A percentile compares a stretch with the other conserved stretches of the same genome.
Conservation (phyloP, 2,888 invertebrate species). For the Drosophila infuscata region DNA sequence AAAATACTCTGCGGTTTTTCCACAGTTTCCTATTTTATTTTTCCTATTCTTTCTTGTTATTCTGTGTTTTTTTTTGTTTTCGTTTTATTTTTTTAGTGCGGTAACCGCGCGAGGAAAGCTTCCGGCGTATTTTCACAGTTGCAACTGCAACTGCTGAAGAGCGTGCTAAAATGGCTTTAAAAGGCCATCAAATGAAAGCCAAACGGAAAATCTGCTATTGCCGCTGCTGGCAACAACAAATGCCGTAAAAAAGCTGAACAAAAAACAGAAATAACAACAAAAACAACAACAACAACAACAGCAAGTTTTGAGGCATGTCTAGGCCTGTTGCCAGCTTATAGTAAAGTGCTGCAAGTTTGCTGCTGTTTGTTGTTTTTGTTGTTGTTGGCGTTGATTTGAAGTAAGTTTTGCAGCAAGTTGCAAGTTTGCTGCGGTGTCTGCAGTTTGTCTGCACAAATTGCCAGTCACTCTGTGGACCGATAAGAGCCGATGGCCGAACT, state of each 20-base stretch:
- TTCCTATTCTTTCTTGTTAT: constrained; percentile 6
- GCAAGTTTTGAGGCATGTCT: constrained; percentile 36
- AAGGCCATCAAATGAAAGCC: constrained; percentile 72
- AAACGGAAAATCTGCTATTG: constrained; percentile 59
- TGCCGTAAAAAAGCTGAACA: constrained; percentile 24
- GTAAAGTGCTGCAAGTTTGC: constrained; percentile 23
- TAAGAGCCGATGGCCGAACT: constrained; percentile 67
- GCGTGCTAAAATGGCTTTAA: constrained; percentile 73
- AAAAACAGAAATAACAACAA: background rate
- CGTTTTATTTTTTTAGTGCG: constrained; percentile 29
- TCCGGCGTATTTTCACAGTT: constrained; percentile 47
- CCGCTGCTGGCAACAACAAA: constrained; percentile 43
- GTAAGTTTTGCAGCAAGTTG: constrained; percentile 53
- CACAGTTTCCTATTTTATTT: constrained; percentile 6
- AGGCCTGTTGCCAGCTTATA: constrained; percentile 34
- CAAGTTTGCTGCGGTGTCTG: constrained; percentile 62
- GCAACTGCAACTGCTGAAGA: constrained; percentile 38
- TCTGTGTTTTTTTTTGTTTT: constrained; percentile 23
- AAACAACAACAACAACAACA: background rate
- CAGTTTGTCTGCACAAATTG: constrained; percentile 78
- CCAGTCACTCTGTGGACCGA: constrained; percentile 63
- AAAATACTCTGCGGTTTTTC: constrained; percentile 48
- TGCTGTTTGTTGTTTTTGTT: constrained; percentile 3
- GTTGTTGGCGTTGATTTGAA: constrained; percentile 44
- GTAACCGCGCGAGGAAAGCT: constrained; percentile 50